Conservation (phyloP, 37 sponge, comb jelly and placozoan species). For the Tethya wilhelma region DNA sequence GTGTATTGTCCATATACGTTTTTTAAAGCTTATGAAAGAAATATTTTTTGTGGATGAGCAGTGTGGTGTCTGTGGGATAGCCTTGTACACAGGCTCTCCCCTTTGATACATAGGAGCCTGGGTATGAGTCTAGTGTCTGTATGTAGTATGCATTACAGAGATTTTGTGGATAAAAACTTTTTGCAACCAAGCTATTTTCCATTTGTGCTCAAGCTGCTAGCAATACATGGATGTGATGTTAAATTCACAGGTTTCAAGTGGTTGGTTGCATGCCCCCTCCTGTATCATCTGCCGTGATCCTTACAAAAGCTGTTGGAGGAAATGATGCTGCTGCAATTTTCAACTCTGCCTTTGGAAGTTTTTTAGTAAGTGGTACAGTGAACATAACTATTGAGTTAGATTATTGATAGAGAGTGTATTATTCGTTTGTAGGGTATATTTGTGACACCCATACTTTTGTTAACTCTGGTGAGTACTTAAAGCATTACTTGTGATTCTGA, state of each 20-base stretch:
- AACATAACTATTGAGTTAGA: not conserved
- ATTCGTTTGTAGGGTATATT: conserved; percentile 79
- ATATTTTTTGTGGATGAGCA: no score
- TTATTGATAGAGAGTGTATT: no score
- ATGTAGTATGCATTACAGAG: no score
- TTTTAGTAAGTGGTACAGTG: conserved; percentile 64
- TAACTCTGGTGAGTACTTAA: conserved; percentile 61
- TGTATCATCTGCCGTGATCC: conserved; percentile 98
- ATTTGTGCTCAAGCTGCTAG: not conserved
- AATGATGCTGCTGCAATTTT: conserved; percentile 96
- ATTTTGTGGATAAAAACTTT: not conserved
- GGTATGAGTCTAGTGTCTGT: no score
- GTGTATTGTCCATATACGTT: no score
- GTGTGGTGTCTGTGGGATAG: no score
- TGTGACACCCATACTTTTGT: conserved; percentile 76
- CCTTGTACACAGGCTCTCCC: no score
- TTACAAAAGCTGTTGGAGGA: conserved; percentile 93
- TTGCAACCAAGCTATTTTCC: not conserved
- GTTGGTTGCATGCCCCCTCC: conserved; percentile 99
- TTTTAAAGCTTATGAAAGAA: no score
- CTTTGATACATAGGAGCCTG: no score
- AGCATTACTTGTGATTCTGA: not conserved
- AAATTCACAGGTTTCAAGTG: conserved; percentile 65
- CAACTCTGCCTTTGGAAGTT: conserved; percentile 97
- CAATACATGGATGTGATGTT: not conserved